phyloP scores from a whole-genome alignment of 64 coral and sea anemone genomes.

The Porites australiensis region DNA sequence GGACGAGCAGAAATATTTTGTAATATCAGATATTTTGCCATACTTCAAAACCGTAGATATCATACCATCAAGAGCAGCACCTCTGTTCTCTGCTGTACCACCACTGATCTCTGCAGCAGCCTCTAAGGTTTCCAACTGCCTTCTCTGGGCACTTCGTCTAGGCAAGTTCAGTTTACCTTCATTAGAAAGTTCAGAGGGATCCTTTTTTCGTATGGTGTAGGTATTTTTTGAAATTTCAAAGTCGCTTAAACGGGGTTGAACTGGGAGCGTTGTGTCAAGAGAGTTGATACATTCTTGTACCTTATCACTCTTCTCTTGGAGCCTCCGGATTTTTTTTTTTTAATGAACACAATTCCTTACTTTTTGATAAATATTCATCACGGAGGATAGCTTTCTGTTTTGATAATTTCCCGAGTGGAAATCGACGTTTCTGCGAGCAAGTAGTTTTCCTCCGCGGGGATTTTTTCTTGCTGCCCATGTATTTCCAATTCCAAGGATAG shows the following conservation, averaged over 20 bases:
- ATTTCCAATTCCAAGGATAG: neutral
- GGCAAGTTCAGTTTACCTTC: conserved; percentile 47
- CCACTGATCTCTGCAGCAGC: no score
- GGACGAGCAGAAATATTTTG: no score
- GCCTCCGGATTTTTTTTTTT: conserved; percentile 24
- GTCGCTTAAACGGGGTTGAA: conserved; percentile 14
- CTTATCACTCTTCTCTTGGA: conserved; percentile 5
- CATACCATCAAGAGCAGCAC: no score
- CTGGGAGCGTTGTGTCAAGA: neutral
- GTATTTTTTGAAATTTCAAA: conserved; percentile 50
- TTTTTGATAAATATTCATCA: conserved; percentile 50
- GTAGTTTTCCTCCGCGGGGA: conserved; percentile 10
- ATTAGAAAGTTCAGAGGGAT: conserved; percentile 33
- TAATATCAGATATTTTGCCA: no score
- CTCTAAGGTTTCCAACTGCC: conserved; percentile 34
- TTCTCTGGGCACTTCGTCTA: conserved; percentile 47
- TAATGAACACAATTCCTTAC: conserved; percentile 24
- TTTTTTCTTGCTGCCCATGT: no score
- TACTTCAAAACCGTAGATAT: no score
- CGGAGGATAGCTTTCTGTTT: conserved; percentile 23
- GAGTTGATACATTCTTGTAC: conserved; percentile 6
- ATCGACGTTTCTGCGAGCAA: conserved; percentile 32
- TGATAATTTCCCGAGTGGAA: conserved; percentile 43
- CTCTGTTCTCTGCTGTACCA: no score
- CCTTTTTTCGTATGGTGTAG: neutral